Conservation (phyloP, 2,113 vertebrate species). For the Silurus glanis region DNA sequence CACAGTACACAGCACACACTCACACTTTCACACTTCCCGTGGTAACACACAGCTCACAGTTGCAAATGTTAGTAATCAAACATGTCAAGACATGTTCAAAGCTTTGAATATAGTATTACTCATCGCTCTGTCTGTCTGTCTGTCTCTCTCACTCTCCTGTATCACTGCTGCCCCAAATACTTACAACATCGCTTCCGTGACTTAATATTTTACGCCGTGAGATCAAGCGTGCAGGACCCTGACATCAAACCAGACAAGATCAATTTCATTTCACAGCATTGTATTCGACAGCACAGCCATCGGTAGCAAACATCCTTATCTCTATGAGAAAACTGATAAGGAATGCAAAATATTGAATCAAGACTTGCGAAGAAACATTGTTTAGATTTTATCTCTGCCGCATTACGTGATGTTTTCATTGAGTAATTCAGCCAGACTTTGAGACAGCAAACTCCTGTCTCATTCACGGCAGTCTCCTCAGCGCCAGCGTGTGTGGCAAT, state of each 20-base stretch:
- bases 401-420: neutral
- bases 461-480: constrained; percentile 12
- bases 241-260: neutral
- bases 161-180: neutral
- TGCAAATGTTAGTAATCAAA: neutral
- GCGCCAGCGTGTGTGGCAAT: constrained; percentile 12
- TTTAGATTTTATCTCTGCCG: neutral
- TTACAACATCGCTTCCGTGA: neutral
- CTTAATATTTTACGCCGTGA: neutral
- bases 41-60: neutral
- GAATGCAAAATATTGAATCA: constrained; percentile 17
- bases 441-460: constrained; percentile 28
- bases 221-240: neutral
- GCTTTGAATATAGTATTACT: constrained; percentile 16
- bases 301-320: constrained; percentile 6
- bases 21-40: neutral
- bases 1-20: neutral
- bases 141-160: neutral
- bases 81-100: constrained; percentile 3
- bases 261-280: neutral
- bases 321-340: neutral
- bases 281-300: neutral
- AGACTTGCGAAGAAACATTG: neutral
- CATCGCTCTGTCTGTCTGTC: constrained; percentile 17
- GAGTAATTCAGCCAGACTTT: constrained; percentile 19